phyloP scores from a whole-genome alignment of 1,140 invertebrate genomes.

The Elymnias hypermnestra region DNA sequence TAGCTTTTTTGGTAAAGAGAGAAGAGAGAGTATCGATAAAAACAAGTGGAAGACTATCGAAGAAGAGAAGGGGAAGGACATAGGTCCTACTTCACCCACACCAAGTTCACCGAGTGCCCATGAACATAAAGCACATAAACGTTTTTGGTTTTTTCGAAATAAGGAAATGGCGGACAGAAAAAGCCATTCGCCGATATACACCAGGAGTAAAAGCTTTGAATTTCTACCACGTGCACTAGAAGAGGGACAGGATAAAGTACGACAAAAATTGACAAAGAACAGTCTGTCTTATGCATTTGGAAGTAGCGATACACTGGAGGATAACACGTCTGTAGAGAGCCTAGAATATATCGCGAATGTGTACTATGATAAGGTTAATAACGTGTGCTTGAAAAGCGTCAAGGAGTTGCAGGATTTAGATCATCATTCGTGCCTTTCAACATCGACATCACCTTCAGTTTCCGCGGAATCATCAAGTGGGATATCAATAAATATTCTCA shows the following conservation, averaged over 20 bases:
- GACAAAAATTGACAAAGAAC: conserved; percentile 28
- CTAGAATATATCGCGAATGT: conserved; percentile 49
- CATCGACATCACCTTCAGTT: conserved; percentile 32
- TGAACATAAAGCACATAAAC: conserved; percentile 45
- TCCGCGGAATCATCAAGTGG: conserved; percentile 44
- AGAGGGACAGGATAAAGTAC: conserved; percentile 33
- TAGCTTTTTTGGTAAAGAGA: conserved; percentile 53
- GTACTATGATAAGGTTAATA: conserved; percentile 51
- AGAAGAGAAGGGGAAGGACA: conserved; percentile 32
- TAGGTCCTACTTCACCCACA: neutral
- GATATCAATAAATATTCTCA: conserved; percentile 45
- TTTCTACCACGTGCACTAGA: conserved; percentile 53
- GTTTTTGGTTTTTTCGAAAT: conserved; percentile 61
- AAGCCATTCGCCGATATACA: conserved; percentile 43
- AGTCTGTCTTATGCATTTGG: conserved; percentile 47
- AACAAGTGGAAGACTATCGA: conserved; percentile 47
- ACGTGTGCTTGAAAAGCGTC: conserved; percentile 54
- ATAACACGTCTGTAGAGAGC: conserved; percentile 44
- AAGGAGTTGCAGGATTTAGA: conserved; percentile 50
- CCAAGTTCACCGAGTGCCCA: conserved; percentile 24
- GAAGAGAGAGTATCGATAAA: conserved; percentile 31
- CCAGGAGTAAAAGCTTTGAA: conserved; percentile 65
- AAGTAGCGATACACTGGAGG: conserved; percentile 46
- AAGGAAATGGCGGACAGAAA: conserved; percentile 45
- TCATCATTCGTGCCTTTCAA: conserved; percentile 46